These are phyloP conservation scores for Synanthedon vespiformis DNA, from an alignment of 2,888 invertebrate genomes.

Conservation along the genomic window DNA sequence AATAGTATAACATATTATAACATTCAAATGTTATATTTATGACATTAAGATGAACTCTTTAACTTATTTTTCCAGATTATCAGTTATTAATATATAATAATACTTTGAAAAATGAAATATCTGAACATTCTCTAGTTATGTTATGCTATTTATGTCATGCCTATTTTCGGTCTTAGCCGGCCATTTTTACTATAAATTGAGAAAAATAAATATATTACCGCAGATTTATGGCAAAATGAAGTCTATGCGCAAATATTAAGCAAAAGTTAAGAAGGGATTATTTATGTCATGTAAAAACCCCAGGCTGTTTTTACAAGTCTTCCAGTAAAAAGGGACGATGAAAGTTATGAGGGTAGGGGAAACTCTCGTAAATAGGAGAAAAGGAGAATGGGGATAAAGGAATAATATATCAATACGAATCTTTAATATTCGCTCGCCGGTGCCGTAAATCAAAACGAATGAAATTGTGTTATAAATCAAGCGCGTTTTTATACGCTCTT, in stretches of 20 bases:
- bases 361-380: slow-evolving; percentile 63
- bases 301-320: slow-evolving; percentile 55
- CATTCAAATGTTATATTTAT: too few species aligned
- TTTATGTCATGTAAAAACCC: slow-evolving; percentile 43
- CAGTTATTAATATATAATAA: too few species aligned
- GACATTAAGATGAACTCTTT: too few species aligned
- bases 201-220: too few species aligned
- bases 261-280: slow-evolving; percentile 27
- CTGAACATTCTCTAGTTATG: too few species aligned
- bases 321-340: slow-evolving; percentile 57
- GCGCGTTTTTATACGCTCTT: slow-evolving; percentile 21
- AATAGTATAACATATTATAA: too few species aligned
- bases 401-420: slow-evolving; percentile 71
- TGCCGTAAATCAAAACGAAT: slow-evolving; percentile 65
- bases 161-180: too few species aligned
- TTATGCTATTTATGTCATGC: too few species aligned
- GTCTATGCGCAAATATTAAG: slow-evolving; percentile 22
- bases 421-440: slow-evolving; percentile 66
- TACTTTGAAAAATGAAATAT: too few species aligned
- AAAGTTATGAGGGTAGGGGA: slow-evolving; percentile 64
- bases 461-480: slow-evolving; percentile 59
- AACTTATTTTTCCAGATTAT: too few species aligned
- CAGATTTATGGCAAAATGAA: neutral
- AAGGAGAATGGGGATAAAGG: slow-evolving; percentile 66
- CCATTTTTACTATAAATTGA: too few species aligned